Percentiles rank a stretch among this genome's conserved stretches.
These are phyloP conservation scores for Nasua narica DNA, from an alignment of 2,797 vertebrate species.

Conservation along the genomic window DNA sequence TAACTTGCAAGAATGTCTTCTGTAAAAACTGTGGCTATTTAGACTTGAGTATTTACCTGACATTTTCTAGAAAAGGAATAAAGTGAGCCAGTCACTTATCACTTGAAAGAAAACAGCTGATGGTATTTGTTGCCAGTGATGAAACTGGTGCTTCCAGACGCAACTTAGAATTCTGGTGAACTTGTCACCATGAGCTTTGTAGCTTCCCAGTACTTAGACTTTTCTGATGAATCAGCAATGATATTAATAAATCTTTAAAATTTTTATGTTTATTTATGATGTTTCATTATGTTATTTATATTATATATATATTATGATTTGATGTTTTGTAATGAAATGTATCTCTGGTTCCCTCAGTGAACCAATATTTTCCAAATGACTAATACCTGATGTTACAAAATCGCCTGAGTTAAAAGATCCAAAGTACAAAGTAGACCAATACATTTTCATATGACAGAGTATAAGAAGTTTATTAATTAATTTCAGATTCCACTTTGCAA, in stretches of 20 bases:
- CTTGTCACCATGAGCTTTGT: background rate
- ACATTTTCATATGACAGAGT: background rate
- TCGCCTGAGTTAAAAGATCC: constrained; percentile 4
- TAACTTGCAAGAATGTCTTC: background rate
- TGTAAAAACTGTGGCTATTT: background rate
- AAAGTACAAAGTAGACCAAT: background rate
- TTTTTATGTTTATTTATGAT: background rate
- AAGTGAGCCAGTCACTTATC: background rate
- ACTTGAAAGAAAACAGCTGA: constrained; percentile 9
- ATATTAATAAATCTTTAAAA: background rate
- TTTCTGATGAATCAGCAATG: background rate
- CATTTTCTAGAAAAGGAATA: constrained; percentile 27
- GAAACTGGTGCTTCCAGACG: background rate
- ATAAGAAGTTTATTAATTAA: background rate
- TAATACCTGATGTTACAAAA: background rate
- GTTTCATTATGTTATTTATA: background rate
- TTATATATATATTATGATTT: background rate
- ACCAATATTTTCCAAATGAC: constrained; percentile 18
- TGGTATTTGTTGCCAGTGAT: background rate
- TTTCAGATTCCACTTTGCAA: background rate
- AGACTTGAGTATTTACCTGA: background rate
- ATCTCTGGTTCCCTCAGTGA: background rate
- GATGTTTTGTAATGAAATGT: constrained; percentile 7
- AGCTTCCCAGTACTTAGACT: background rate
- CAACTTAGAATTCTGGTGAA: constrained; percentile 48